Conservation (phyloP, 2,797 vertebrate genomes). For the Discoglossus pictus region DNA sequence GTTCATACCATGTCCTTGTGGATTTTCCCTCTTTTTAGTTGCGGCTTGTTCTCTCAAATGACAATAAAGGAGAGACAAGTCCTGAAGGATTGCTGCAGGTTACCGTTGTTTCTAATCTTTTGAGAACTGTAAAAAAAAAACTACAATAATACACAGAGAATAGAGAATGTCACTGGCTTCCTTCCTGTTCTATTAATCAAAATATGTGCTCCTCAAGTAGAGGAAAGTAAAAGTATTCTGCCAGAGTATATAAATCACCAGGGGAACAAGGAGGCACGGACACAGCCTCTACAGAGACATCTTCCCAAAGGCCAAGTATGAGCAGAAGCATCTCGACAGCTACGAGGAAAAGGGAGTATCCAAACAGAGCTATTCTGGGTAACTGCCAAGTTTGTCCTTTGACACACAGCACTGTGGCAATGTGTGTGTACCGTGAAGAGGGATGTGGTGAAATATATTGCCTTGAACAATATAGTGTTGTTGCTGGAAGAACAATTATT, state of each 20-base stretch:
- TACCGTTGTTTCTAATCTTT: constrained; percentile 28
- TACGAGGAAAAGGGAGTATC: constrained; percentile 7
- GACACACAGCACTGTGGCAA: background rate
- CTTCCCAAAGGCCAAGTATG: constrained; percentile 27
- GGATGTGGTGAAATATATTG: background rate
- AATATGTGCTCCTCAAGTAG: background rate
- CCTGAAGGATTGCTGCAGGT: constrained; percentile 21
- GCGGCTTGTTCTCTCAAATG: constrained; percentile 3
- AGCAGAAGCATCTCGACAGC: constrained; percentile 31
- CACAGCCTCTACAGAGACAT: rapidly evolving
- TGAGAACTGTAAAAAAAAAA: constrained; percentile 4
- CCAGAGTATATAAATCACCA: constrained; percentile 36
- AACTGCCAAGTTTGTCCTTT: constrained; percentile 8
- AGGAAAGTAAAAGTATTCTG: constrained; percentile 33
- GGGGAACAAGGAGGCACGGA: background rate
- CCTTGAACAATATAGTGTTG: too few species aligned
- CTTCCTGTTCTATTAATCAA: constrained; percentile 45
- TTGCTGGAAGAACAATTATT: too few species aligned
- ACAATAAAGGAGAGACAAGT: constrained; percentile 5
- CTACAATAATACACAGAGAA: background rate
- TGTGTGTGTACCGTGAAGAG: constrained; percentile 20
- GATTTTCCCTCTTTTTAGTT: background rate
- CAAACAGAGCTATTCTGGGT: background rate
- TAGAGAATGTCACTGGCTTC: background rate
- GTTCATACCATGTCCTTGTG: too few species aligned